Conservation (phyloP, 2,797 vertebrate species). For the Sebastes minor region DNA sequence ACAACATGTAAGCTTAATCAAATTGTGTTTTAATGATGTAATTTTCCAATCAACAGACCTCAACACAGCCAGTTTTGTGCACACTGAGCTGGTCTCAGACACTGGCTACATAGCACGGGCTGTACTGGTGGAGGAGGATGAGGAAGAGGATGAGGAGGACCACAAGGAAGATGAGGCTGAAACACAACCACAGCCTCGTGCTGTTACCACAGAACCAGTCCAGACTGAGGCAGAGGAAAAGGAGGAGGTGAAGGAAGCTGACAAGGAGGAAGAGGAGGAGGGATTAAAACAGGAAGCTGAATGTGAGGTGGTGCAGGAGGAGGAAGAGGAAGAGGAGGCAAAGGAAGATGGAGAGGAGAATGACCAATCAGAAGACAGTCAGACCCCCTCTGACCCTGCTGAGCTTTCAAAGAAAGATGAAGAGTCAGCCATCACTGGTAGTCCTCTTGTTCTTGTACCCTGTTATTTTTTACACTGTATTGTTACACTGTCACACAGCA, state of each 20-base stretch:
- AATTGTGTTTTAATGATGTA: constrained; percentile 8
- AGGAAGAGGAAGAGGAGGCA: constrained; percentile 45
- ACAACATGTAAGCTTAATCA: not conserved
- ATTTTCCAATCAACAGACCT: constrained; percentile 51
- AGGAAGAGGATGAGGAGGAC: constrained; percentile 64
- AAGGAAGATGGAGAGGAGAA: constrained; percentile 37
- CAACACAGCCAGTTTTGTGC: constrained; percentile 32
- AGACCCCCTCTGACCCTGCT: constrained; percentile 27
- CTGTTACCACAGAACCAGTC: constrained; percentile 7
- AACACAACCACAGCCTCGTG: constrained; percentile 23
- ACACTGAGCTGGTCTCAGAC: constrained; percentile 68
- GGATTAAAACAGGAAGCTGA: constrained; percentile 31
- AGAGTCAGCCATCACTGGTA: constrained; percentile 61
- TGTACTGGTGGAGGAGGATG: constrained; percentile 80
- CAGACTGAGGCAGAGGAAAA: constrained; percentile 26
- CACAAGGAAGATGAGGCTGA: constrained; percentile 26
- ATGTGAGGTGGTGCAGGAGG: constrained; percentile 12
- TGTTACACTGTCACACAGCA: not conserved
- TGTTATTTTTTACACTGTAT: not conserved
- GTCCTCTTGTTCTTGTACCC: not conserved
- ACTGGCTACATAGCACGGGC: constrained; percentile 70
- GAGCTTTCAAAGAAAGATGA: constrained; percentile 53
- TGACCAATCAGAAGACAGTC: constrained; percentile 39
- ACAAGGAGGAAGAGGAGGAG: not conserved
- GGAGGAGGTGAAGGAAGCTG: not conserved